Evolutionary conservation across 2,888 invertebrate genomes (phyloP).

Genomic region (Coleophora deauratella): DNA sequence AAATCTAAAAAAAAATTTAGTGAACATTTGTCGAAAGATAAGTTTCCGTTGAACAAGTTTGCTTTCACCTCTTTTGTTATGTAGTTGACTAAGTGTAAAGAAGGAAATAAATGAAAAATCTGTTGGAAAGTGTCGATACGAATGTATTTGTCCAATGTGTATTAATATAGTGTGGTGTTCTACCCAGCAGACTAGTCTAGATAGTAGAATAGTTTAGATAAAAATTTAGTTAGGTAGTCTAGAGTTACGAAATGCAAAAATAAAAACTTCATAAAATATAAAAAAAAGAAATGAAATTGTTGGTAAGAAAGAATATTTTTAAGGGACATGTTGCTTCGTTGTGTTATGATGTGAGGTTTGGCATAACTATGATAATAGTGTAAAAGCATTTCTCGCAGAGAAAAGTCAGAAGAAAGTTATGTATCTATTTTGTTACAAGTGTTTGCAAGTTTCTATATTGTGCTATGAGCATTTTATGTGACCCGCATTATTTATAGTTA

Average conservation of each 20-base stretch:
- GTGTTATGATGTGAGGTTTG: slow-evolving; percentile 69
- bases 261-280: slow-evolving; percentile 72
- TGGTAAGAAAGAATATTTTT: slow-evolving; percentile 78
- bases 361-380: slow-evolving; percentile 72
- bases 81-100: slow-evolving; percentile 71
- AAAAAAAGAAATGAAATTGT: slow-evolving; percentile 76
- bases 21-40: slow-evolving; percentile 59
- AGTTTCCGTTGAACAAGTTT: slow-evolving; percentile 70
- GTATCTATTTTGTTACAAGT: slow-evolving; percentile 75
- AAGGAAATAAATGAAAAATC: slow-evolving; percentile 65
- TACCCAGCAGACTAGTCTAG: slow-evolving; percentile 75
- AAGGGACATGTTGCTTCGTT: slow-evolving; percentile 75
- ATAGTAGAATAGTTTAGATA: slow-evolving; percentile 74
- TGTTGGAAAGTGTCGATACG: slow-evolving; percentile 59
- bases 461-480: slow-evolving; percentile 75
- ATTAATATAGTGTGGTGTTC: slow-evolving; percentile 72
- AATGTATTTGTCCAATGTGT: slow-evolving; percentile 73
- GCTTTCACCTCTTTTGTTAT: slow-evolving; percentile 73
- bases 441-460: slow-evolving; percentile 74
- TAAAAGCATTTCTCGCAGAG: slow-evolving; percentile 66
- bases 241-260: slow-evolving; percentile 76
- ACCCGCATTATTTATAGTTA: slow-evolving; percentile 74
- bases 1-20: slow-evolving; percentile 53
- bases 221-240: slow-evolving; percentile 72
- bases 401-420: slow-evolving; percentile 65